Conservation (phyloP, 2,888 invertebrate genomes). For the Adelognathus sp. region DNA sequence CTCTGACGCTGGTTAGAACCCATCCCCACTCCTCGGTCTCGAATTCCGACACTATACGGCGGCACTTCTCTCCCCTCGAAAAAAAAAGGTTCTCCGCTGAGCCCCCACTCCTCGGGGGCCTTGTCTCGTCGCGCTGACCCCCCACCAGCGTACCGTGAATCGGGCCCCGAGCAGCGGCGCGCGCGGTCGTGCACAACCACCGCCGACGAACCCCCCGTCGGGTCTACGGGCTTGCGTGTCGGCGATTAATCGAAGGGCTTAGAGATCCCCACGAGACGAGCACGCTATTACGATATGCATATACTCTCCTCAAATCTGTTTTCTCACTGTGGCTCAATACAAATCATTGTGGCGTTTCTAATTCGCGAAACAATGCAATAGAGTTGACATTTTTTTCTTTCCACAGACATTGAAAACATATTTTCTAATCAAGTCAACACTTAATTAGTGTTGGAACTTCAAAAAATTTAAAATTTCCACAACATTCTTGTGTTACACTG, state of each 20-base stretch:
- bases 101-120: conserved; percentile 45
- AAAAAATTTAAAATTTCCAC: no score
- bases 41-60: conserved; percentile 74
- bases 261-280: conserved; percentile 25
- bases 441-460: no score
- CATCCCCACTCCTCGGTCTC: conserved; percentile 67
- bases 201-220: conserved; percentile 65
- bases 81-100: conserved; percentile 59
- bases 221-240: conserved; percentile 65
- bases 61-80: conserved; percentile 71
- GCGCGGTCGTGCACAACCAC: conserved; percentile 56
- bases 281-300: conserved; percentile 1
- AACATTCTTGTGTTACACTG: neutral
- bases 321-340: neutral
- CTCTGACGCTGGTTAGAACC: conserved; percentile 22
- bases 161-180: conserved; percentile 34
- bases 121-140: conserved; percentile 12
- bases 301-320: neutral
- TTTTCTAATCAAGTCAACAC: no score
- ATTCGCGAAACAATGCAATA: no score
- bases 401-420: no score
- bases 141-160: conserved; percentile 45
- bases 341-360: neutral
- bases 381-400: no score
- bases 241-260: conserved; percentile 66